Percentiles rank a stretch among this genome's conserved stretches.
phyloP scores from a whole-genome alignment of 1,140 invertebrate species.

The Rhynchophorus ferrugineus region DNA sequence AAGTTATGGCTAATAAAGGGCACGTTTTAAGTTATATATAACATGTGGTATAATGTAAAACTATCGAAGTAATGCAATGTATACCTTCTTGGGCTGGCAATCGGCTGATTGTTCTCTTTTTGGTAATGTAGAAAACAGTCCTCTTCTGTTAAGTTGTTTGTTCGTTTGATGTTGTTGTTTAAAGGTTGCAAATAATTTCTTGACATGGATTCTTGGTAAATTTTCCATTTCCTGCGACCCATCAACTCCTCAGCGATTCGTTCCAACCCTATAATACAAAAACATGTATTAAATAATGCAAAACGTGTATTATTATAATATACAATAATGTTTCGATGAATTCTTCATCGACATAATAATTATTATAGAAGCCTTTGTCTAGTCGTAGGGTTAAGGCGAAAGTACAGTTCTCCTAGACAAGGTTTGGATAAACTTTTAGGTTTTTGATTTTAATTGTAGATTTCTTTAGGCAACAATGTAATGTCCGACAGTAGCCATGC shows the following conservation, averaged over 20 bases:
- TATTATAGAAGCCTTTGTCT: no score
- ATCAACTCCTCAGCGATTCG: conserved; percentile 92
- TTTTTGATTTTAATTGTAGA: no score
- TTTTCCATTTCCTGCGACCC: conserved; percentile 88
- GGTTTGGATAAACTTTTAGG: no score
- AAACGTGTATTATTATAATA: no score
- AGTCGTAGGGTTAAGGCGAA: no score
- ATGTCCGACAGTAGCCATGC: no score
- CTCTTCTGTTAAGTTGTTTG: conserved; percentile 31
- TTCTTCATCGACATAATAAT: no score
- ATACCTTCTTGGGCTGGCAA: conserved; percentile 28
- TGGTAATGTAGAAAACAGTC: conserved; percentile 27
- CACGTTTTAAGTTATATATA: neutral
- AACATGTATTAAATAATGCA: no score
- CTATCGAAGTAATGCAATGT: neutral
- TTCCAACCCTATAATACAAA: conserved; percentile 69
- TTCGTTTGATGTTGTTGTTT: conserved; percentile 40
- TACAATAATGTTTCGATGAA: no score
- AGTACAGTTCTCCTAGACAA: no score
- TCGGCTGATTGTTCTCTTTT: conserved; percentile 25
- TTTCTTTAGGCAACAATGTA: no score
- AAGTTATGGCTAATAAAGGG: neutral
- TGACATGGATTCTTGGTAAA: conserved; percentile 75
- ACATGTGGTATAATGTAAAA: neutral
- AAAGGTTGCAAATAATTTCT: conserved; percentile 47